A percentile compares a stretch with the other conserved stretches of the same genome.
Conservation (phyloP, 2,797 vertebrate genomes). For the Thamnophis elegans region DNA sequence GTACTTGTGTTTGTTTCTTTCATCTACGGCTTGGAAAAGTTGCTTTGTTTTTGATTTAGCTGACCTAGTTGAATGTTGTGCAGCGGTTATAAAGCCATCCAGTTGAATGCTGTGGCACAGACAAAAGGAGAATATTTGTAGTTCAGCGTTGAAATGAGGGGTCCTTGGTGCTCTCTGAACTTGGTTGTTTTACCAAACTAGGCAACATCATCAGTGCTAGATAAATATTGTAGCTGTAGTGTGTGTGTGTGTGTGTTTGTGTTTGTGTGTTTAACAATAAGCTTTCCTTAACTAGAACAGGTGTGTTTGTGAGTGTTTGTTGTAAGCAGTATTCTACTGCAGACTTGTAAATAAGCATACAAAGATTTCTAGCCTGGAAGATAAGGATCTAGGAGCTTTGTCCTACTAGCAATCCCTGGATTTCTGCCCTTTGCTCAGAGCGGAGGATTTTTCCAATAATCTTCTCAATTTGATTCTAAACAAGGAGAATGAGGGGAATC, state of each 20-base stretch:
- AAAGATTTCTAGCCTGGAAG: not conserved
- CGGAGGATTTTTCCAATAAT: not conserved
- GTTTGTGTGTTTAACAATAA: not conserved
- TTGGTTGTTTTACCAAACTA: not conserved
- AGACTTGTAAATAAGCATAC: not conserved
- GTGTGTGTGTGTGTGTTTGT: not conserved
- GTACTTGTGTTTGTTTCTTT: not conserved
- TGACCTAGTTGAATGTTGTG: not conserved
- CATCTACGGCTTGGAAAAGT: not conserved
- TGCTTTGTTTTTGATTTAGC: not conserved
- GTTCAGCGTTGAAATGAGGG: not conserved
- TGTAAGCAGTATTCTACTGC: not conserved
- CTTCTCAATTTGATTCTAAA: not conserved
- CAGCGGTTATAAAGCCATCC: not conserved
- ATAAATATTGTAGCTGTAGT: not conserved
- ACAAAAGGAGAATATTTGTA: not conserved
- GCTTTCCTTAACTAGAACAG: not conserved
- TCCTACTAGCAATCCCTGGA: not conserved
- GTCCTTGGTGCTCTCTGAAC: not conserved
- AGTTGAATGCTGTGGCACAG: not conserved
- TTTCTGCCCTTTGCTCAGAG: not conserved
- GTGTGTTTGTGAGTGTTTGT: not conserved
- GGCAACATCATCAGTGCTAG: not conserved
- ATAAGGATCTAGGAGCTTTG: not conserved
- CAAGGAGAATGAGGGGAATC: not conserved